Conservation (phyloP, 2,888 invertebrate species). For the Eupithecia insigniata region DNA sequence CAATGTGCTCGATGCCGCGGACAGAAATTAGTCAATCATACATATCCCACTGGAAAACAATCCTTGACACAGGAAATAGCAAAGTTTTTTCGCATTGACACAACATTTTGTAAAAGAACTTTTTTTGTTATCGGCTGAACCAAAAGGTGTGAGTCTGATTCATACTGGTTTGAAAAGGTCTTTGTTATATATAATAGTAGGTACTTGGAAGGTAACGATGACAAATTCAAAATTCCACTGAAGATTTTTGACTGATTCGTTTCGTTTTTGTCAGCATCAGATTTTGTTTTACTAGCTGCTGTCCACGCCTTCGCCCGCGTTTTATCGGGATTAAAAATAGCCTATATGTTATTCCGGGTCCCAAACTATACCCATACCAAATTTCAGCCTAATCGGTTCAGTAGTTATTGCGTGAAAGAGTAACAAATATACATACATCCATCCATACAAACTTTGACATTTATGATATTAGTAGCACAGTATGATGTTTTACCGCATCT, state of each 20-base stretch:
- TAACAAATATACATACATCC: no score
- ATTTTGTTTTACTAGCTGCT: no score
- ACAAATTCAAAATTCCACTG: not conserved
- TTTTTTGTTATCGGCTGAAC: conserved; percentile 6
- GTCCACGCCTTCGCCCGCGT: no score
- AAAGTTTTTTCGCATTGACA: not conserved
- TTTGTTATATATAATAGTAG: conserved; percentile 7
- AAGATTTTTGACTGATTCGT: not conserved
- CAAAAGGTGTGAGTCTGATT: conserved; percentile 26
- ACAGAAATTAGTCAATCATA: not conserved
- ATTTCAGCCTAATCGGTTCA: no score
- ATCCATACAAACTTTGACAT: no score
- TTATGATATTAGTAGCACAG: no score
- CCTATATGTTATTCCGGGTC: no score
- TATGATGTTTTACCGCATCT: no score
- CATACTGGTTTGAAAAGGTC: conserved; percentile 14
- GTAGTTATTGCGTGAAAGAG: no score
- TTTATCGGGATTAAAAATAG: no score
- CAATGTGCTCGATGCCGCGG: no score
- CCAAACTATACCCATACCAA: no score
- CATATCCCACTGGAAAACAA: not conserved
- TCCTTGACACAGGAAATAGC: not conserved
- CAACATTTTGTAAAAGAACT: conserved; percentile 5
- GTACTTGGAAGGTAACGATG: conserved; percentile 8
- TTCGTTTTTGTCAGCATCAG: not conserved